phyloP scores from a whole-genome alignment of 2,797 vertebrate species.

The Triplophysa yarkandensis region DNA sequence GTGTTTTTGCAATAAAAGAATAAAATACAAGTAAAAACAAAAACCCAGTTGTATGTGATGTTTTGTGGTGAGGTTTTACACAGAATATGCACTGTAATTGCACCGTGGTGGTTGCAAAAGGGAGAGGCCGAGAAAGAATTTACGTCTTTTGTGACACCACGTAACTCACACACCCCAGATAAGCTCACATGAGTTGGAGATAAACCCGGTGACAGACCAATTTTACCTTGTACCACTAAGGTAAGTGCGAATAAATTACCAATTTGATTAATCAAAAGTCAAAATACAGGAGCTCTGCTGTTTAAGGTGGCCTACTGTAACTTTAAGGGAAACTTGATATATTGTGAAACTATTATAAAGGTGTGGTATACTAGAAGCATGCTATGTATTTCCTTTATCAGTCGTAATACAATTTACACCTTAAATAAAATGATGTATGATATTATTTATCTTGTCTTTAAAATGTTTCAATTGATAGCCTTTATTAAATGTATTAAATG shows the following conservation, averaged over 20 bases:
- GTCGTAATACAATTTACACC: neutral
- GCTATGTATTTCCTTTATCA: too few relatives aligned
- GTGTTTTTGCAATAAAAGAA: conserved; percentile 81
- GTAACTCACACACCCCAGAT: neutral
- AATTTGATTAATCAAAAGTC: neutral
- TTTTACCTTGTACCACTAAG: neutral
- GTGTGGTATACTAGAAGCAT: too few relatives aligned
- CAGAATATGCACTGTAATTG: too few relatives aligned
- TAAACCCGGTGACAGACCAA: neutral
- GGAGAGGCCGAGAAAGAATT: conserved; percentile 10
- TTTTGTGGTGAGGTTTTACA: neutral
- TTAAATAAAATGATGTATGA: neutral
- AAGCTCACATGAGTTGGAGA: conserved; percentile 1
- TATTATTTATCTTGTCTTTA: neutral
- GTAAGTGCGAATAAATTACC: neutral
- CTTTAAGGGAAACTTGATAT: neutral
- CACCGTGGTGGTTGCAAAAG: neutral
- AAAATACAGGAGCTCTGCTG: neutral
- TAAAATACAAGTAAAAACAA: too few relatives aligned
- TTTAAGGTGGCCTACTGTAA: neutral
- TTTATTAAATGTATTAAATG: too few relatives aligned
- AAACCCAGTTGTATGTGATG: neutral
- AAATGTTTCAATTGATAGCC: too few relatives aligned
- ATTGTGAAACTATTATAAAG: neutral
- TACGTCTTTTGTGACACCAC: neutral